Evolutionary conservation across 2,797 vertebrate genomes (phyloP), one percentile per base, ranked within the genome.

Genomic region (Clarias pachynema): DNA sequence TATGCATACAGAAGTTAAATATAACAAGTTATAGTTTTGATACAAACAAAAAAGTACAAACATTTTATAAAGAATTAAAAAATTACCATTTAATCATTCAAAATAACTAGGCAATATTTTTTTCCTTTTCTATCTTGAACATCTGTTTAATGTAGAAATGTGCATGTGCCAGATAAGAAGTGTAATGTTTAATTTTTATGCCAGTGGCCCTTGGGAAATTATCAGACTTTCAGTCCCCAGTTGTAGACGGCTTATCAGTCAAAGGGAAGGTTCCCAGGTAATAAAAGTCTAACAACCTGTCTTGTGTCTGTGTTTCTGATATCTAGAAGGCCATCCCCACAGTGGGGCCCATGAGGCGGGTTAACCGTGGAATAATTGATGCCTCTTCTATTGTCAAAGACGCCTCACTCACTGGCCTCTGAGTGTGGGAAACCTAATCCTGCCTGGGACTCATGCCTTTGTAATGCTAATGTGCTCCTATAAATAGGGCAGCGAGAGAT

Each of bases 381-480:
- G 91, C 93, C 93, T 90, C 87, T 86, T 75, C 89, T 87, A 93
- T 94, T 94, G 95, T 96, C 83, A 87, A 63, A 84, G 83, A 86
- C 22, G 0, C 73, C 85, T 85, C 80, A 63, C 89, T 60, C 91
- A 96, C 95, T 95, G 96, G 96, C 92, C 92, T 85, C 16, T 0
- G 93, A 96, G 91, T 95, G 95, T 96, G 96, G 96, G 96, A 96
- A 97, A 95, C 92, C 88, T 89, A 86, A 87, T 80, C 77, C 72
- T 90, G 89, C 92, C 57, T 18, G 80, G 92, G 92, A 95, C 94
- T 91, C 94, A 95, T 0, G 88, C 87, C 91, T 93, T 91, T 93
- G 91, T 93, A 87, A 93, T 93, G 92, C 91, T 91, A 92, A 93
- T 92, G 90, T 62, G 37, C 84, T 44, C 73, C 91, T 90, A 95